Base-by-base conservation (phyloP, 1,140 invertebrate species). In the Hycleus phaleratus region DNA sequence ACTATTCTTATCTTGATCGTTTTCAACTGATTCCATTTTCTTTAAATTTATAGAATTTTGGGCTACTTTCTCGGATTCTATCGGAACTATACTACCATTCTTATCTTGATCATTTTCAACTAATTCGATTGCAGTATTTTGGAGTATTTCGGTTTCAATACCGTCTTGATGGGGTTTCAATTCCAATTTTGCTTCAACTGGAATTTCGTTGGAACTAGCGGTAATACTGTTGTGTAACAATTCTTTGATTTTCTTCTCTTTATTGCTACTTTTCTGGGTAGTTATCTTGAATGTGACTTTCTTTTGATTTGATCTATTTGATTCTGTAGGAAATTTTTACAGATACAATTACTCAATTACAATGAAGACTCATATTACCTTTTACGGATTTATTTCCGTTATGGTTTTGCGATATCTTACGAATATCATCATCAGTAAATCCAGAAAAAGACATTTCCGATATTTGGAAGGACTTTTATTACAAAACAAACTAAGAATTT, bases 351-450 rank as follows among this genome's bases (percentile, higher is more conserved):
- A 32, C 32, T 4, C 0, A 18, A 18, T 18, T 18, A 18, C 18
- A 18, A 18, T 18, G 1, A 18, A 18, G 18, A 38, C 0, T 12
- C 9, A 42, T 39, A 26, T 45, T 46, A 49, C 46, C 54, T 47
- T 56, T 56, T 38, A 46, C 26, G n/a, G 42, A 9, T 26, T 56
- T 56, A 47, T 55, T 26, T 10, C 47, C 46, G 4, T 56, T 38
- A 10, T 48, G 46, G 11, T 26, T 11, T 47, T 56, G 40, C 24
- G 45, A 38, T 18, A 56, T 39, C 25, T 47, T 58, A 2, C 53
- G 46, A 58, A 76, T 76, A 49, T 76, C 74, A 49, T 76, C 74
- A 62, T 74, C 71, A 60, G 69, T 76, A 61, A 76, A 76, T 2
- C 75, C 75, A 63, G 74, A 66, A 62, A 75, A 76, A 61, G 72